Evolutionary conservation across 2,888 invertebrate species (phyloP), one percentile per base, ranked within the genome.

Genomic region (Carcina quercana): DNA sequence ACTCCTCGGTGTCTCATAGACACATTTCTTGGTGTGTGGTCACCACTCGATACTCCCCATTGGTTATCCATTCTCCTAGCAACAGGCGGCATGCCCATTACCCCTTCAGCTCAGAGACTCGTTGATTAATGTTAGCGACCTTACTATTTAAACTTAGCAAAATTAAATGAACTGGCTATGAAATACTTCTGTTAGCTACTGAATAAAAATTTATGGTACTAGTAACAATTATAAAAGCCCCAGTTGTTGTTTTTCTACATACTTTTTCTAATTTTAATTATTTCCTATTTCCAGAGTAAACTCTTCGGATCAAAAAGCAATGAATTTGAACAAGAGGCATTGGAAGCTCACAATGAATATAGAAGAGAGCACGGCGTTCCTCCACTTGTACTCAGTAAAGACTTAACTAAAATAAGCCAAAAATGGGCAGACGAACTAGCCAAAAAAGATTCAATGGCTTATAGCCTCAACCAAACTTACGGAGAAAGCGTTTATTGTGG

Each of bases 351-450:
- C 55, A 82, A 83, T 37, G 75, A 73, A 28, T 75, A 70, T 32
- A 65, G 84, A 47, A 48, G 61, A 38, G 82, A 87, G 10, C 83
- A 83, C 40, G 83, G 82, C 5, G 70, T 64, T 1, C 56, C 69
- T 10, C 71, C 86, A 2, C 59, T 88, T 41, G 80, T 86, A 31
- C 64, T 89, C 10, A 89, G 72, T 50, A 87, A 87, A 55, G 88
- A 91, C 72, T 76, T 92, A 15, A 86, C 86, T 50, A 83, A 86
- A 50, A 73, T 85, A 36, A 88, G 91, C 3, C 88, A 90, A 59
- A 88, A 90, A 64, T 92, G 92, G 91, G 91, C 91, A 0, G 87
- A 89, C 25, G 87, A 87, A 24, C 72, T 91, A 15, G 89, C 91
- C 1, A 85, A 82, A 44, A 87, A 84, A 38, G 88, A 90, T 42